Base-by-base conservation (phyloP, 2,888 invertebrate species). In the Pollenia labialis region DNA sequence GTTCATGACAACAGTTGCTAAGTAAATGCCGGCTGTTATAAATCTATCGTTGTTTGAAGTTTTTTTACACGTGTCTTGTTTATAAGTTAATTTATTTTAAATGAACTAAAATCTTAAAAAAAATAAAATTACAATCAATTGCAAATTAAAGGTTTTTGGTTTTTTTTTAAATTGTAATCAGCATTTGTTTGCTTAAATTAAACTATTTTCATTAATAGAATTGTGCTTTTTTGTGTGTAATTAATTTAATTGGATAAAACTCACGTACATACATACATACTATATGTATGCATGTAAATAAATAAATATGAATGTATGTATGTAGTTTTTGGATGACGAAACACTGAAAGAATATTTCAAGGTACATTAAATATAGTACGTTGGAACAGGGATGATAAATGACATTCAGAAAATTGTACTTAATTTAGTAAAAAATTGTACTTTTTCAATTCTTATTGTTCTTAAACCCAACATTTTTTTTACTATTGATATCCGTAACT, bases 301-400 rank as follows among this genome's bases (percentile, higher is more conserved):
- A 0, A 32, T 32, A 32, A 32, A 32, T 32, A 6, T 32, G 32
- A 4, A 32, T 6, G 32, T n/a, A 7, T 3, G 42, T 12, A 32
- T 4, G 32, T n/a, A 7, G 6, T 48, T 9, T 48, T 46, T 79
- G 64, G 64, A 87, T 88, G 88, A 88, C 85, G 88, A 87, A 88
- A 87, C 85, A 75, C 66, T 87, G 32, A 32, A 32, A 32, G 6
- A 32, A 32, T 32, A 32, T 32, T 32, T 32, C 23, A 23, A n/a
- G n/a, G n/a, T n/a, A n/a, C n/a, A n/a, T n/a, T n/a, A n/a, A n/a
- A n/a, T n/a, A n/a, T n/a, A n/a, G n/a, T n/a, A n/a, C n/a, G n/a
- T n/a, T n/a, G n/a, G n/a, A n/a, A n/a, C n/a, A n/a, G n/a, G n/a
- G n/a, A n/a, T n/a, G n/a, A n/a, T n/a, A n/a, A n/a, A n/a, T n/a